Evolutionary conservation across 2,113 vertebrate species (phyloP), one percentile per base, ranked within the genome.

Genomic region (Capreolus pygargus): DNA sequence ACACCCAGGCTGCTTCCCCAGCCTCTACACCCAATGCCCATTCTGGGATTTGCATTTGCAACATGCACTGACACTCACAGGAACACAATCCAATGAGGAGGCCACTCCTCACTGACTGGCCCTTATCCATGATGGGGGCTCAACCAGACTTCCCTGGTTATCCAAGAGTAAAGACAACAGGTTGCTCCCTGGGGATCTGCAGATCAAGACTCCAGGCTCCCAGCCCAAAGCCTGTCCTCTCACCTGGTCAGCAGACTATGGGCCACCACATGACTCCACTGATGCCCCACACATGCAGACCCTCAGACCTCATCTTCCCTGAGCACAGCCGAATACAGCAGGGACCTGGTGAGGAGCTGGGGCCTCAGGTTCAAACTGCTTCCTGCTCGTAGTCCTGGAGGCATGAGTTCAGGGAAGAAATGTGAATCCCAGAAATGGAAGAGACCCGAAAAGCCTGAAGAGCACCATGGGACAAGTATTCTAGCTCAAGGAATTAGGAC

Each of bases 1-100:
- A 33, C 2, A 28, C 7, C 47, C 1, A 0, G 4, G 10, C 12
- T 36, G 43, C 85, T 70, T 60, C 13, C 8, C 47, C 3, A 6
- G 13, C 16, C 58, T 61, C 76, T 3, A 14, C 1, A 74, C 2
- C 14, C 45, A n/a, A 12, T 7, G 52, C 19, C 6, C 2, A 43
- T 28, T 61, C n/a, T 12, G 70, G 36, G n/a, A 47, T 16, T 33
- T 9, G 17, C 36, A 23, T 30, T 27, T 84, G 52, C 4, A 57
- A 60, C 2, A 17, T 0, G 14, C 6, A 6, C 15, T 83, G 17
- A 9, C 21, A 21, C 12, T 25, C 28, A 3, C 2, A 36, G 58
- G 16, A 17, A 33, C 33, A 55, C 6, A 9, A 15, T 78, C 79
- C 57, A 25, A 11, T 0, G 36, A 74, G 52, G 10, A 82, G 13